A percentile compares a stretch with the other conserved stretches of the same genome.
Conservation (phyloP, 2,113 vertebrate species). For the Caracal caracal region DNA sequence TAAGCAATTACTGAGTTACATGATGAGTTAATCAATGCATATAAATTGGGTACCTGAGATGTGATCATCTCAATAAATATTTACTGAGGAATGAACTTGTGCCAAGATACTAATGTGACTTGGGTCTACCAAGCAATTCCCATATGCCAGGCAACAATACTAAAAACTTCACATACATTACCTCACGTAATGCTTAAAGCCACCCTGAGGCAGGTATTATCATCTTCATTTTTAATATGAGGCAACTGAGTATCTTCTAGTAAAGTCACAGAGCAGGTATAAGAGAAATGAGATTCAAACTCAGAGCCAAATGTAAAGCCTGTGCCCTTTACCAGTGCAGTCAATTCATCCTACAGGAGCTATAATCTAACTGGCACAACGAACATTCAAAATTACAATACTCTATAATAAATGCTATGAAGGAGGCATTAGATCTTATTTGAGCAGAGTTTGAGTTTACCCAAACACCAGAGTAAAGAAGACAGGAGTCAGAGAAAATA, state of each 20-base stretch:
- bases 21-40: not conserved
- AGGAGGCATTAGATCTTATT: not conserved
- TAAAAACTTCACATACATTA: not conserved
- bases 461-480: not conserved
- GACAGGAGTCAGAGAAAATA: not conserved
- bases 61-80: constrained; percentile 10
- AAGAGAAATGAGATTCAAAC: constrained; percentile 2
- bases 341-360: not conserved
- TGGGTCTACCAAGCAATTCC: not conserved
- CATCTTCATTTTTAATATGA: not conserved
- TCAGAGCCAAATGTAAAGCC: not conserved
- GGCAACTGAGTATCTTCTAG: not conserved
- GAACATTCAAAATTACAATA: not conserved
- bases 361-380: not conserved
- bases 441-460: not conserved
- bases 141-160: not conserved
- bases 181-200: not conserved
- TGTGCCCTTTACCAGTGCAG: not conserved
- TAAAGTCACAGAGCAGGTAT: not conserved
- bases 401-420: not conserved
- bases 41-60: not conserved
- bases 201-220: not conserved
- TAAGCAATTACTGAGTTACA: not conserved
- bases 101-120: not conserved
- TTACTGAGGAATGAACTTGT: constrained; percentile 6